Evolutionary conservation across 2,888 invertebrate genomes (phyloP).

Genomic region (Zelleria hepariella): DNA sequence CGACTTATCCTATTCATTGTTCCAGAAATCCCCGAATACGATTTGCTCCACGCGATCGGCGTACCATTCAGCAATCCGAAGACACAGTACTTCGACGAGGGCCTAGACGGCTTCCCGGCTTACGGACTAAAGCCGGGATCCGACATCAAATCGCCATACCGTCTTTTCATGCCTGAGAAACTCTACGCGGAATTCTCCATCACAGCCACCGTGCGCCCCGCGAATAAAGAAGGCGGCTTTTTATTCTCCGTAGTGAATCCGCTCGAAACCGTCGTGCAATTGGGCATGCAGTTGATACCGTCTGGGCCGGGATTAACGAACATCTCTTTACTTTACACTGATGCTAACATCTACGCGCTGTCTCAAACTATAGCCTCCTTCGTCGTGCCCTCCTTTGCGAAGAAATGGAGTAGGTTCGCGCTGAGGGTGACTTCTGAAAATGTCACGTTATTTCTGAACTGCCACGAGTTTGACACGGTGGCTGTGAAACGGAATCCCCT

Average conservation of each 20-base stretch:
- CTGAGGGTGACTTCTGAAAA: conserved; percentile 81
- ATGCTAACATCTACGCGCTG: conserved; percentile 73
- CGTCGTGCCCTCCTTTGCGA: conserved; percentile 81
- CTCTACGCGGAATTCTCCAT: conserved; percentile 90
- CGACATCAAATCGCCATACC: conserved; percentile 87
- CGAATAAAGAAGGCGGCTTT: conserved; percentile 84
- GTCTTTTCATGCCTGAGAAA: conserved; percentile 86
- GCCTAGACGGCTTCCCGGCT: conserved; percentile 89
- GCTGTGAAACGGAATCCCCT: conserved; percentile 79
- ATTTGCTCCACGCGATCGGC: conserved; percentile 84
- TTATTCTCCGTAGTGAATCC: conserved; percentile 95
- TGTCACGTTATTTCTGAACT: conserved; percentile 88
- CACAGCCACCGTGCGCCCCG: conserved; percentile 83
- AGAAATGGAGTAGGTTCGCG: conserved; percentile 86
- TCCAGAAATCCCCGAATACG: conserved; percentile 78
- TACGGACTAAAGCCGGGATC: conserved; percentile 86
- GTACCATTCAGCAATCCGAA: conserved; percentile 84
- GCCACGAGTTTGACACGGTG: conserved; percentile 82
- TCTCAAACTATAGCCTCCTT: conserved; percentile 86
- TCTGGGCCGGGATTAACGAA: conserved; percentile 76
- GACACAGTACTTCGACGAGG: conserved; percentile 84
- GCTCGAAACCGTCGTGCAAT: conserved; percentile 88
- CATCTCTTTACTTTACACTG: conserved; percentile 89
- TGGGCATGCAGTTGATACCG: conserved; percentile 79
- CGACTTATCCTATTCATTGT: conserved; percentile 13